Conservation (phyloP, 2,888 invertebrate genomes). For the Cabera pusaria region DNA sequence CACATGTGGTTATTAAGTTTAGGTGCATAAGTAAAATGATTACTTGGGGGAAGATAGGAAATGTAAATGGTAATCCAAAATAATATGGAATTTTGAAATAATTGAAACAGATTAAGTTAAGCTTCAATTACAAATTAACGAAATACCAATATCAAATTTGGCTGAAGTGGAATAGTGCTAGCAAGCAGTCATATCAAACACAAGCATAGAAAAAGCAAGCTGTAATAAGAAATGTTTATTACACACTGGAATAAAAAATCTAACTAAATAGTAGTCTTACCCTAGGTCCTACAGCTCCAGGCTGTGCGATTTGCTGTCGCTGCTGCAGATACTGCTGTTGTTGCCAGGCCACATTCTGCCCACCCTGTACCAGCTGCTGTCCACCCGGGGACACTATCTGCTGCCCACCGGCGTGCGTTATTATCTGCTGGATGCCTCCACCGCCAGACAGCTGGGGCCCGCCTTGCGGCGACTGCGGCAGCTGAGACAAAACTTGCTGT, state of each 20-base stretch:
- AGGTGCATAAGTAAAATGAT: too few relatives aligned
- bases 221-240: not conserved
- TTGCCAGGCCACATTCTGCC: conserved; percentile 75
- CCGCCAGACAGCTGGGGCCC: conserved; percentile 55
- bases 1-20: too few relatives aligned
- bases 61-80: too few relatives aligned
- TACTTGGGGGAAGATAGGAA: too few relatives aligned
- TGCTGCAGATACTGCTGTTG: conserved; percentile 78
- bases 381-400: conserved; percentile 76
- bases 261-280: conserved; percentile 46
- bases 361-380: conserved; percentile 71
- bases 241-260: conserved; percentile 1
- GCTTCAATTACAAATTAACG: too few relatives aligned
- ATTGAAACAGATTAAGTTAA: too few relatives aligned
- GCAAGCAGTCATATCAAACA: conserved; percentile 20
- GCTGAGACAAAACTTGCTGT: conserved; percentile 70
- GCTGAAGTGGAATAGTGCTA: too few relatives aligned
- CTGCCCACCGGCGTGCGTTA: conserved; percentile 75
- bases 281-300: conserved; percentile 76
- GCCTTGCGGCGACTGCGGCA: conserved; percentile 71
- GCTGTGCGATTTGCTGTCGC: conserved; percentile 79
- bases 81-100: too few relatives aligned
- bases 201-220: conserved; percentile 24
- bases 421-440: conserved; percentile 77
- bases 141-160: too few relatives aligned